A percentile compares a stretch with the other conserved stretches of the same genome.
Conservation (phyloP, 1,140 invertebrate species). For the Tigriopus japonicus region DNA sequence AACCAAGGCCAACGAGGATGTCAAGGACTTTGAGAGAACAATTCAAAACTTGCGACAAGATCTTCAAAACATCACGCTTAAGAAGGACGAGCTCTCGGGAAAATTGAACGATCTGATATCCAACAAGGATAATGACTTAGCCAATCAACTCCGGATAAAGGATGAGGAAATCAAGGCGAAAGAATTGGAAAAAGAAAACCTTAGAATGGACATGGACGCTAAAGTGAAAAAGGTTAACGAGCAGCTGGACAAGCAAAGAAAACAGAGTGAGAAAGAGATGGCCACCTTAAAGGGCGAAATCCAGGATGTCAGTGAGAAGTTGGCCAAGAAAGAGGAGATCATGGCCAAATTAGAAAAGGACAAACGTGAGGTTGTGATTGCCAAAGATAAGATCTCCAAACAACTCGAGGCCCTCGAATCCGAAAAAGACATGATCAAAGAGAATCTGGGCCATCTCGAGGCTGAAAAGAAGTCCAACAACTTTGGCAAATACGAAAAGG, state of each 20-base stretch:
- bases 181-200: background rate
- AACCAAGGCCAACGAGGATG: background rate
- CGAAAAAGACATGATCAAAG: constrained; percentile 5
- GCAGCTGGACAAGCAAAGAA: no score
- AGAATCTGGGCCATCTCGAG: background rate
- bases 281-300: background rate
- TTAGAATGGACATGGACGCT: constrained; percentile 3
- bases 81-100: background rate
- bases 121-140: background rate
- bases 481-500: constrained; percentile 8
- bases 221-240: background rate
- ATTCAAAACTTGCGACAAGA: background rate
- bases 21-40: background rate
- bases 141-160: background rate
- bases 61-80: background rate
- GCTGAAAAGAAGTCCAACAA: constrained; percentile 4
- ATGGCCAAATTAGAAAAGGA: constrained; percentile 1
- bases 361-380: background rate
- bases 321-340: background rate
- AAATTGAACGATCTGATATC: background rate
- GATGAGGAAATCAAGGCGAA: background rate
- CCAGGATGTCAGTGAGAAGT: background rate
- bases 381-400: background rate
- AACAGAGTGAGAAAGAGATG: no score
- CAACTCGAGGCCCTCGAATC: background rate